Base-by-base conservation (phyloP, 2,797 vertebrate genomes). In the Trematomus bernacchii region DNA sequence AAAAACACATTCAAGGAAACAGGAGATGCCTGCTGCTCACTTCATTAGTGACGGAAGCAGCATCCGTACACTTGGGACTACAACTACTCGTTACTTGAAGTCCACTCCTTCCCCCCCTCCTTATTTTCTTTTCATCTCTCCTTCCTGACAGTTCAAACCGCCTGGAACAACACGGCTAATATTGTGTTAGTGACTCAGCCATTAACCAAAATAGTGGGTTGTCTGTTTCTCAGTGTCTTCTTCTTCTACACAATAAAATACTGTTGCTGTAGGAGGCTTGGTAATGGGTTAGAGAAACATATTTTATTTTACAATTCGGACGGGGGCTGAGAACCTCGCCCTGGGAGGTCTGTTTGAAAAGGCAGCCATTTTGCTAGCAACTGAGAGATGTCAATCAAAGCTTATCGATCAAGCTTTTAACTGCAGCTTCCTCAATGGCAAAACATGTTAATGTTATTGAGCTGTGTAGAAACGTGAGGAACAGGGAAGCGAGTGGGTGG, bases 371-470 rank as follows among this genome's bases (percentile, higher is more conserved):
- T 93, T 93, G 80, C 85, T 62, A 77, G 92, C 76, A 87, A 76
- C 80, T 90, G 89, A 93, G 77, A 73, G 71, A 40, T 93, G 93
- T 93, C 91, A 91, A 82, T 95, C 93, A 94, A 87, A 84, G 71
- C 21, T 27, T 67, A 89, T 93, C 30, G 88, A 95, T 90, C 65
- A 8, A 52, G 71, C 78, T 88, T 91, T 91, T 88, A 90, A 87
- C 81, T 83, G 83, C 59, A 15, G 81, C 88, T 90, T 71, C 77
- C 77, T 89, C 81, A 61, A 71, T 82, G 83, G 85, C 82, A 73
- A 87, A 94, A 89, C 87, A 93, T 91, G 88, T 91, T 93, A 87
- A 94, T 94, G 92, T 85, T 91, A 93, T 93, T 58, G 88, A 93
- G 79, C 87, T 15, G 72, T 18, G 59, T 16, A 30, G 66, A 90